Percentiles rank a stretch among this genome's conserved stretches.
phyloP scores from a whole-genome alignment of 2,888 invertebrate genomes.

The Phragmatobia fuliginosa region DNA sequence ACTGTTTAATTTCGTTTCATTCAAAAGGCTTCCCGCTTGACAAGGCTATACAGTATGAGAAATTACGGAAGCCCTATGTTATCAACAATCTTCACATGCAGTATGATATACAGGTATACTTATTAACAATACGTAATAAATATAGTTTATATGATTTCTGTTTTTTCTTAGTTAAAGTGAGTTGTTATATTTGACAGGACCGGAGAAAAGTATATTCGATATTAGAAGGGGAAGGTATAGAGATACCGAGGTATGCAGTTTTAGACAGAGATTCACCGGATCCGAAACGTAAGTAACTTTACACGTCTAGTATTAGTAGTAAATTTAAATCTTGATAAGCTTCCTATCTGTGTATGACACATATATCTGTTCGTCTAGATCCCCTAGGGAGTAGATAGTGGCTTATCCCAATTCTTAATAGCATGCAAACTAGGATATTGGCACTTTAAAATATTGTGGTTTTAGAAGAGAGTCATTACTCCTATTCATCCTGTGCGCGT shows the following conservation, averaged over 20 bases:
- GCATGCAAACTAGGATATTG: too few species aligned
- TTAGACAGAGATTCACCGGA: conserved; percentile 97
- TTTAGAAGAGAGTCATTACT: too few species aligned
- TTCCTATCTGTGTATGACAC: background rate
- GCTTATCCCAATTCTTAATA: background rate
- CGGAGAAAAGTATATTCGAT: conserved; percentile 98
- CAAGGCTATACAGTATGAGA: conserved; percentile 98
- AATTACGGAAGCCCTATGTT: conserved; percentile 96
- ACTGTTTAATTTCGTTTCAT: conserved; percentile 99
- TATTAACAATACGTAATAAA: conserved; percentile 7
- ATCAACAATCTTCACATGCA: conserved; percentile 99
- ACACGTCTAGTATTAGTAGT: too few species aligned
- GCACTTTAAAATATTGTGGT: too few species aligned
- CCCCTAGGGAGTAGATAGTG: background rate
- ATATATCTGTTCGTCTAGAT: background rate
- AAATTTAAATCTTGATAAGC: too few species aligned
- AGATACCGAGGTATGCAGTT: conserved; percentile 99
- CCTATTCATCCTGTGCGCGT: too few species aligned
- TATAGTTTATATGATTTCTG: conserved; percentile 26
- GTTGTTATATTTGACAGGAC: conserved; percentile 86
- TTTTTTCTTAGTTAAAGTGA: conserved; percentile 24
- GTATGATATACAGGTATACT: conserved; percentile 95
- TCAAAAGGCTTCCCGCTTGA: conserved; percentile 99
- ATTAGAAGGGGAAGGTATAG: conserved; percentile 97
- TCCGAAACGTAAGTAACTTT: conserved; percentile 91